Evolutionary conservation across 2,888 invertebrate species (phyloP), one percentile per base, ranked within the genome.

Genomic region (Tachystola acroxantha): DNA sequence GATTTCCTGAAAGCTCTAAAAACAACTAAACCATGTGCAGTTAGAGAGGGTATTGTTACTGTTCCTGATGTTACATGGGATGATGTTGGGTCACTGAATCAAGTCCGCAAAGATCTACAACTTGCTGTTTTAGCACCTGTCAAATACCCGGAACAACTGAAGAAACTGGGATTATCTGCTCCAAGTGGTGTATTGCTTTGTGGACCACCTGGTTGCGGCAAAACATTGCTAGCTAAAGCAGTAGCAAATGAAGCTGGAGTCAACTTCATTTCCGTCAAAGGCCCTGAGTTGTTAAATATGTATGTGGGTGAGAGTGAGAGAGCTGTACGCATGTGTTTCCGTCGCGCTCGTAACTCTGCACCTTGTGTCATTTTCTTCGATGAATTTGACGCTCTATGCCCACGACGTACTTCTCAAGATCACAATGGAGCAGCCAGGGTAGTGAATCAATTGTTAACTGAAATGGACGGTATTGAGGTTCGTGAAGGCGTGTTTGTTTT

Each of bases 291-390:
- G 36, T 88, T 99, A 39, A 99, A 97, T 67, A 99, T 99, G 99
- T 99, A 99, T 77, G 97, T 99, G 10, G 99, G 99, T 40, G 99
- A 99, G 82, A 98, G 98, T 77, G 99, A 99, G 78, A 90, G 96
- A 53, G 98, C 98, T 0, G 97, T 99, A 1, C 89, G 99, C n/a
- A 94, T 96, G 13, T 96, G 97, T 60, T 99, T 99, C 70, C 93
- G 96, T 66, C 89, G 98, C 46, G 99, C 99, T 0, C 88, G 95
- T 29, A 97, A 97, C 76, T 98, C 98, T 0, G 92, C 96, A 0
- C 99, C 99, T 0, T 99, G 99, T 69, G 97, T 99, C 2, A 98
- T 99, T 71, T 99, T 99, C 84, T 99, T 99, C 66, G 99, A 99
- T 68, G 99, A 99, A 80, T 90, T 99, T 46, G 99, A 99, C 75